phyloP scores from a whole-genome alignment of 2,797 vertebrate genomes.

The Syngnathus rostellatus region DNA sequence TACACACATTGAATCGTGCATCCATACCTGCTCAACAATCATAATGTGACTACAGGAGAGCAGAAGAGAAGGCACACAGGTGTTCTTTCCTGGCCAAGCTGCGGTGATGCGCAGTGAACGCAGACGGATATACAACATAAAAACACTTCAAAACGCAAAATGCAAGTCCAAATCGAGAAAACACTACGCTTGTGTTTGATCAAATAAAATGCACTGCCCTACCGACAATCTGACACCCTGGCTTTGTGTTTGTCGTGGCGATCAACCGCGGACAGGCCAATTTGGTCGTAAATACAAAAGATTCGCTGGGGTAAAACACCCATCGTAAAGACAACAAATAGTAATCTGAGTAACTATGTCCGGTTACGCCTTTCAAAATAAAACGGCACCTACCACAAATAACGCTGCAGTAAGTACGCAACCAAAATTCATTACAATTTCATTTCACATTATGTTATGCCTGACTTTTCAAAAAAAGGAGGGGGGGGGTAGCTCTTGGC shows the following conservation, averaged over 20 bases:
- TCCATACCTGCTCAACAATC: conserved; percentile 52
- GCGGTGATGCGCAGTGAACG: conserved; percentile 63
- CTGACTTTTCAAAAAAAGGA: no score
- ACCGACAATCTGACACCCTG: background rate
- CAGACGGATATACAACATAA: conserved; percentile 40
- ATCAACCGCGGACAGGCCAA: conserved; percentile 14
- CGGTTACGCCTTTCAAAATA: conserved; percentile 33
- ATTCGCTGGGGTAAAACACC: conserved; percentile 29
- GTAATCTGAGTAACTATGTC: background rate
- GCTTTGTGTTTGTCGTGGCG: conserved; percentile 15
- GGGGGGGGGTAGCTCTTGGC: no score
- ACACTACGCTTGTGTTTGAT: background rate
- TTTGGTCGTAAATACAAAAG: conserved; percentile 50
- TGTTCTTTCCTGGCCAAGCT: conserved; percentile 56
- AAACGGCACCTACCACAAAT: background rate
- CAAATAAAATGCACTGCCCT: background rate
- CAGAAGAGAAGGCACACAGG: conserved; percentile 46
- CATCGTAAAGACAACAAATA: background rate
- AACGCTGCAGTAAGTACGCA: background rate
- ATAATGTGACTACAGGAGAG: conserved; percentile 21
- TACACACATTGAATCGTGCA: conserved; percentile 20
- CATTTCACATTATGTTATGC: no score
- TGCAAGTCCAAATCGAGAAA: conserved; percentile 13
- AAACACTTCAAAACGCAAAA: conserved; percentile 30
- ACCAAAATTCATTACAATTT: no score